Percentiles rank a stretch among this genome's conserved stretches.
Conservation (phyloP, 2,113 vertebrate species). For the Syngnathus scovelli region DNA sequence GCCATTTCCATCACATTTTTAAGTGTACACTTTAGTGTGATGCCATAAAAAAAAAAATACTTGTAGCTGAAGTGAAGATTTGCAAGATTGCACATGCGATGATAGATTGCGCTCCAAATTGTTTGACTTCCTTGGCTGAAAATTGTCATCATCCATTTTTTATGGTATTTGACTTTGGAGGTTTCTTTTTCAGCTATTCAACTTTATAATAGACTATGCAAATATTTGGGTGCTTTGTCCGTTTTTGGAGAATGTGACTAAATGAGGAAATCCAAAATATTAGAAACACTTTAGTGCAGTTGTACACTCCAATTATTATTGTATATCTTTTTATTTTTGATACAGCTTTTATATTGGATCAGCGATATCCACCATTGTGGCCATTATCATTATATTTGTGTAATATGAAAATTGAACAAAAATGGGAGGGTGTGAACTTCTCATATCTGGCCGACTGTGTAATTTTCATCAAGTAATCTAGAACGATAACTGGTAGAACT, state of each 20-base stretch:
- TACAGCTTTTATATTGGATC: background rate
- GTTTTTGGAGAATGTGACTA: background rate
- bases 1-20: background rate
- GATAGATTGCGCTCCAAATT: background rate
- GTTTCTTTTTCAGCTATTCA: background rate
- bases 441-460: too few species aligned
- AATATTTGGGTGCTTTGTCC: background rate
- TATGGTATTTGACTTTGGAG: background rate
- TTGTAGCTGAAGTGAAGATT: too few species aligned
- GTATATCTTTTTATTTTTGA: slow-evolving; percentile 2
- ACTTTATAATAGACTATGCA: background rate
- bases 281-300: background rate
- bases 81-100: too few species aligned
- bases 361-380: background rate
- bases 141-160: background rate
- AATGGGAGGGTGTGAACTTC: background rate
- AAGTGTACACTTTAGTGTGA: too few species aligned
- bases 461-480: too few species aligned
- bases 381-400: background rate
- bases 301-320: background rate
- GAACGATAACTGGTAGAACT: too few species aligned
- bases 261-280: background rate
- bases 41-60: too few species aligned
- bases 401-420: background rate
- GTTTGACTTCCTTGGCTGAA: background rate